Percentiles rank a stretch among this genome's conserved stretches.
phyloP scores from a whole-genome alignment of 2,113 vertebrate species.

The Pteropus alecto region DNA sequence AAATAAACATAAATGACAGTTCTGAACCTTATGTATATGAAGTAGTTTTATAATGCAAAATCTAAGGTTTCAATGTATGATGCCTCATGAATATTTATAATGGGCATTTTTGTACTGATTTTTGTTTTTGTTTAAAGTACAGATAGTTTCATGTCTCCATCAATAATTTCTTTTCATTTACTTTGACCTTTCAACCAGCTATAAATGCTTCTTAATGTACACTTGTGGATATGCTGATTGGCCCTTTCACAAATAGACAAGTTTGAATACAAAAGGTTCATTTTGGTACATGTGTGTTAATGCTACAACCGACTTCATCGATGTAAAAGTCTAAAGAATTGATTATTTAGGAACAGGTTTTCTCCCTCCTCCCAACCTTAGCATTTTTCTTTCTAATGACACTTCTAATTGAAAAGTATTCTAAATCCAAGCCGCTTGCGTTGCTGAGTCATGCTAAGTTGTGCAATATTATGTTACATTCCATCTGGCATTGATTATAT shows the following conservation, averaged over 20 bases:
- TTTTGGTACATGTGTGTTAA: not conserved
- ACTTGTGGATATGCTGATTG: not conserved
- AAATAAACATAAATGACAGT: conserved; percentile 34
- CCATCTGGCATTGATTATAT: conserved; percentile 55
- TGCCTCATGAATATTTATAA: conserved; percentile 18
- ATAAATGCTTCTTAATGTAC: not conserved
- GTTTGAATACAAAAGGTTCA: not conserved
- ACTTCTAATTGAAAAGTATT: conserved; percentile 47
- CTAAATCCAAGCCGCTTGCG: conserved; percentile 40
- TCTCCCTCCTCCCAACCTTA: not conserved
- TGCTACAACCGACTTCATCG: not conserved
- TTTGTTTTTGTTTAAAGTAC: not conserved
- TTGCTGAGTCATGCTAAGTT: conserved; percentile 68
- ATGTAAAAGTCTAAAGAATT: not conserved
- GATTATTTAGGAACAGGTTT: not conserved
- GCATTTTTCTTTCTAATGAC: conserved; percentile 51
- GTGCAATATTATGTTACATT: conserved; percentile 58
- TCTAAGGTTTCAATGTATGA: not conserved
- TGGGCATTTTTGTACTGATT: not conserved
- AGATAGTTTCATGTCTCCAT: not conserved
- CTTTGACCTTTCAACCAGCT: not conserved
- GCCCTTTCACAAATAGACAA: not conserved
- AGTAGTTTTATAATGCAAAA: conserved; percentile 1
- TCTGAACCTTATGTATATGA: not conserved
- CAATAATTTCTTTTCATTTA: not conserved